Base-by-base conservation (phyloP, 2,888 invertebrate genomes). In the Podotricha telesiphe region DNA sequence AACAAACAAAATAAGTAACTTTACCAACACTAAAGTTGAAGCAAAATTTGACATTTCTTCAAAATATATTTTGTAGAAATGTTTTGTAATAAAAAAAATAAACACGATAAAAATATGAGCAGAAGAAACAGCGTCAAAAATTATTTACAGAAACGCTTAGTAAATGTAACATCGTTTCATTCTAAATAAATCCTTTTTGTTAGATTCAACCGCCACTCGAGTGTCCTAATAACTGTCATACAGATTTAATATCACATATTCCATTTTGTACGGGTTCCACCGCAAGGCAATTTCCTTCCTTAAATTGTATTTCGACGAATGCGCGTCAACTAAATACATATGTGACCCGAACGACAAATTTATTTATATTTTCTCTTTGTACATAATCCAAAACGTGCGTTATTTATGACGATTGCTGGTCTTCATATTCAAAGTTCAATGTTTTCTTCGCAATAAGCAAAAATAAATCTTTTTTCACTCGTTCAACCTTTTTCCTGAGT, bases 191-290 rank as follows among this genome's bases (percentile, higher is more conserved):
- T 64, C 65, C 58, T 63, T 76, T 75, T 71, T 67, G 69, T 72
- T 68, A 67, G 66, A 68, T 69, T 69, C 71, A 69, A 62, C 69
- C 70, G 68, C 68, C 73, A 73, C 69, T 68, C 67, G 61, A 67
- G 68, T 66, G 70, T 66, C 70, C 70, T 91, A 88, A 91, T 91
- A 90, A 88, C 90, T 91, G 91, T 88, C 91, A 89, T 87, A 85
- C 85, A 87, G 89, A 91, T 91, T 92, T 92, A 89, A 92, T 92
- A 91, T 91, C 86, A 84, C 85, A 87, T 88, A 86, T 89, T 80
- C 85, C 87, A 86, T 88, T 88, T 88, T 86, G 87, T 87, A 86
- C 82, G 86, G 85, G 80, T 84, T 79, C 82, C 79, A 84, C 83
- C 80, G 82, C 80, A 82, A 88, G 86, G 87, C 91, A 91, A 92